Base-by-base conservation (phyloP, 2,888 invertebrate genomes). In the Drosophila pseudotakahashii region DNA sequence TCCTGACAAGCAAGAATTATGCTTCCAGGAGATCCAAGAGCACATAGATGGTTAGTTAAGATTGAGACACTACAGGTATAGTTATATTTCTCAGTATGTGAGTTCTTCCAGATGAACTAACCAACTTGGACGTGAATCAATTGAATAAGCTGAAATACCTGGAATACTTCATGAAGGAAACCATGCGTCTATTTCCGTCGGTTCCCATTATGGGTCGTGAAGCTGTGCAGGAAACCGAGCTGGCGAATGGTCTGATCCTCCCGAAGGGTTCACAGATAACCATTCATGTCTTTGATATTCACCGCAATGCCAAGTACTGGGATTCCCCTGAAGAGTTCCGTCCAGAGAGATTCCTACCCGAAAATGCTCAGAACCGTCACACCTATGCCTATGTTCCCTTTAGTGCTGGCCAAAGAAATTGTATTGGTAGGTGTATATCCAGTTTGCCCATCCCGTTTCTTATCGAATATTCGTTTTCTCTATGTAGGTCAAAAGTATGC, bases 201-300 rank as follows among this genome's bases (percentile, higher is more conserved):
- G 94, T 95, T 1, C 94, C 94, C 16, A 91, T 94, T 11, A 93
- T 95, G 51, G 93, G 93, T 9, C 93, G 95, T 48, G 79, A 78
- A 19, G 70, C 94, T 6, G 89, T 91, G 0, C 93, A 93, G 64
- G 85, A 90, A 10, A 79, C 82, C 0, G 59, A 75, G 3, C 60
- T 90, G 34, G 41, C 69, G 6, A 89, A 90, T 59, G 88, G 88
- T 3, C 55, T 90, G 0, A 58, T 87, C 6, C 16, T 91, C 3
- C 91, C 91, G 0, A 59, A 81, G 19, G 66, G 76, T 1, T 58
- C 88, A 0, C 80, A 89, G 53, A 73, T 90, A 1, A 37, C 54
- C 0, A 42, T 91, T 2, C 83, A 87, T 14, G 74, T 90, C 3
- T 91, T 81, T 41, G 82, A 87, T 34, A 80, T 91, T 19, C 82